Percentiles rank a stretch among this genome's conserved stretches.
Conservation (phyloP, 2,888 invertebrate species). For the Epsilonema sp. region DNA sequence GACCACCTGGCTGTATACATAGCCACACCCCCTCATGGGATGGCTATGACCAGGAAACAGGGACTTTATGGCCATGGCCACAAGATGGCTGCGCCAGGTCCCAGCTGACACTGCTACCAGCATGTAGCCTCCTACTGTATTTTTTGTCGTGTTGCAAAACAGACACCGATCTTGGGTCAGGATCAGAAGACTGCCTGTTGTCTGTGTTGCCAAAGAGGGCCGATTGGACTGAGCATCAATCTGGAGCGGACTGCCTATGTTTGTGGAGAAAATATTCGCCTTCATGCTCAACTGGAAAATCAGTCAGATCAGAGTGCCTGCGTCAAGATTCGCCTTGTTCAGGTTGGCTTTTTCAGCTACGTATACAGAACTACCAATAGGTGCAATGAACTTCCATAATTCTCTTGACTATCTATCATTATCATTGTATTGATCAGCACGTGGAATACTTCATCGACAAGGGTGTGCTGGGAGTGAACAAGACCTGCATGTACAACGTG, state of each 20-base stretch:
- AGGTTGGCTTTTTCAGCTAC: too few species aligned
- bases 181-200: constrained; percentile 47
- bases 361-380: too few species aligned
- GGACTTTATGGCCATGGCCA: too few species aligned
- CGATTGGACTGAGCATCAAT: constrained; percentile 45
- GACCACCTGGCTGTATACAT: too few species aligned
- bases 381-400: too few species aligned
- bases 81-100: too few species aligned
- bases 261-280: constrained; percentile 47
- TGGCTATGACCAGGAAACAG: too few species aligned
- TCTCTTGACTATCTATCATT: too few species aligned
- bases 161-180: constrained; percentile 46
- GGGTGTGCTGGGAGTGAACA: constrained; percentile 48
- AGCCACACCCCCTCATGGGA: too few species aligned
- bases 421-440: constrained; percentile 37
- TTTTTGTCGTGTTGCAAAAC: too few species aligned
- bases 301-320: constrained; percentile 42
- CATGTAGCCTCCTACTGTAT: too few species aligned
- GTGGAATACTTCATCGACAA: constrained; percentile 55
- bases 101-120: too few species aligned
- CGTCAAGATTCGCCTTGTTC: constrained; percentile 41
- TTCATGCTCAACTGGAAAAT: constrained; percentile 47
- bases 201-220: constrained; percentile 49
- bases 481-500: constrained; percentile 46
- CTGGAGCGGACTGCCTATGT: constrained; percentile 53